phyloP scores from a whole-genome alignment of 1,140 invertebrate species.

The honey bee (Apis mellifera) region Amel_HAv3.1 CM009931.2:9359501-9360000 shows the following conservation, averaged over 20 bases:
- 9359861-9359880: conserved; percentile 72
- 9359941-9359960: background rate
- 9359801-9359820: conserved; percentile 77
- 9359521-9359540: no score
- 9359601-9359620: background rate
- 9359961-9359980: background rate
- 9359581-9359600: background rate
- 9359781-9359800: conserved; percentile 54
- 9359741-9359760: conserved; percentile 52
- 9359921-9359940: background rate
- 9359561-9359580: background rate
- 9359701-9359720: conserved; percentile 22
- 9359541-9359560: no score
- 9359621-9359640: conserved; percentile 10
- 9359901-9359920: conserved; percentile 5
- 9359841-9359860: conserved; percentile 76
- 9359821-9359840: conserved; percentile 71
- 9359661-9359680: conserved; percentile 20
- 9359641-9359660: conserved; percentile 13
- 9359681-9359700: conserved; percentile 20
- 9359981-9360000: background rate
- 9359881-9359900: conserved; percentile 44
- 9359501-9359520: no score
- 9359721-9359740: background rate
- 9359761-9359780: conserved; percentile 58